Conservation (phyloP, 2,888 invertebrate genomes). For the Globia sparganii region DNA sequence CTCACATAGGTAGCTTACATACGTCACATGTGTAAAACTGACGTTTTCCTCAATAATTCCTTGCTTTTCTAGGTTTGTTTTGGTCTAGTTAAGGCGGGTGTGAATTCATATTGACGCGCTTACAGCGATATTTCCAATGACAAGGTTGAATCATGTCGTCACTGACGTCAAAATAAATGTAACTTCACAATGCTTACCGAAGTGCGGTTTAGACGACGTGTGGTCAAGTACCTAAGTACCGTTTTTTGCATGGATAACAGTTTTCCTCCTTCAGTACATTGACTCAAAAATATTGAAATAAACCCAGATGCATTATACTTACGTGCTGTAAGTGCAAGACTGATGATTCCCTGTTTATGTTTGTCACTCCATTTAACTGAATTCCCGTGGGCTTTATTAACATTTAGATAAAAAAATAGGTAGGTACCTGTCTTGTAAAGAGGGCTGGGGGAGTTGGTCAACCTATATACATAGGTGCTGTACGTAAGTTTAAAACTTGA, state of each 20-base stretch:
- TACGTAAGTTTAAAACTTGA: neutral
- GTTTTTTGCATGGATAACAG: neutral
- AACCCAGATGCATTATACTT: slow-evolving; percentile 26
- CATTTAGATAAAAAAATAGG: neutral
- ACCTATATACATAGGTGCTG: neutral
- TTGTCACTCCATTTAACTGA: slow-evolving; percentile 3
- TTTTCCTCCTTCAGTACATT: slow-evolving; percentile 39
- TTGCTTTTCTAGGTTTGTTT: slow-evolving; percentile 14
- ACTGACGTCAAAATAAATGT: slow-evolving; percentile 50
- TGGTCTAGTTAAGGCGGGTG: slow-evolving; percentile 19
- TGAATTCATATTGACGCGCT: slow-evolving; percentile 41
- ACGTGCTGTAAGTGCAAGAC: neutral
- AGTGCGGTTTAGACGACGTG: slow-evolving; percentile 27
- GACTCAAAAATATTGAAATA: slow-evolving; percentile 36
- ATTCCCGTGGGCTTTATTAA: neutral
- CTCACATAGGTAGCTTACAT: neutral
- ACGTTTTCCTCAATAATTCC: slow-evolving; percentile 43
- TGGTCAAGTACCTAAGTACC: slow-evolving; percentile 7
- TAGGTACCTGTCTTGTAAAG: neutral
- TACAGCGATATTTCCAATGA: slow-evolving; percentile 6
- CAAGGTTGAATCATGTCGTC: slow-evolving; percentile 47
- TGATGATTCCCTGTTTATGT: neutral
- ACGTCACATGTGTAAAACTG: neutral
- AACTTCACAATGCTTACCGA: slow-evolving; percentile 19
- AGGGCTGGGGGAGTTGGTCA: neutral